Evolutionary conservation across 2,797 vertebrate genomes (phyloP), one percentile per base, ranked within the genome.

Genomic region (Siniperca undulata): DNA sequence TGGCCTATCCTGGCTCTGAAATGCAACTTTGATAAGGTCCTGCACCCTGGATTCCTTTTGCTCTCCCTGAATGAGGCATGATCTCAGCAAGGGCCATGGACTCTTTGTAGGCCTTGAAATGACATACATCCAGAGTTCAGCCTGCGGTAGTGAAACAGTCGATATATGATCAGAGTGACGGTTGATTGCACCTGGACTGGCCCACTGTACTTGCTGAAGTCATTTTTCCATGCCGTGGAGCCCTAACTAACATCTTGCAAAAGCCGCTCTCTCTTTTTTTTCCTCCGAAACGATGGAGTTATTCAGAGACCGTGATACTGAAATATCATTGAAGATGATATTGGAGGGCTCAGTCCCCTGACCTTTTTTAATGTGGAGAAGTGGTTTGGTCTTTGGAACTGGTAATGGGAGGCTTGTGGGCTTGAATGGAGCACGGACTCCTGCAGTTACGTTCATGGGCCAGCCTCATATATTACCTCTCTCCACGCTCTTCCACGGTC

Each of bases 221-320:
- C 67, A 84, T 92, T 91, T 84, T 93, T 93, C 91, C 91, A 84
- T 90, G 71, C 88, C 22, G 36, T 24, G 30, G 38, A 90, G 73
- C 79, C 55, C 70, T 66, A 86, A 87, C 81, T 88, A 89, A 91
- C 86, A 85, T 89, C 79, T 88, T 85, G 76, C 87, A 82, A 81
- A 92, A 87, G 48, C 56, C 70, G 22, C 78, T 85, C 0, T 0
- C 10, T 69, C 61, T 73, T 73, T 77, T 81, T 73, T 12, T 16
- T 36, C 7, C 42, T 81, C 44, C 60, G 7, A 70, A 86, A 84
- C 2, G 74, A 76, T 84, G 76, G 79, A 89, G 76, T 74, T 60
- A 72, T 78, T 90, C 82, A 89, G 70, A 86, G 76, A 91, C 70
- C 68, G 80, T 88, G 83, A 88, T 84, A 77, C 48, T 78, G 67